These are phyloP conservation scores for Tupaia chinensis DNA, from an alignment of 2,113 vertebrate genomes.

Conservation along the genomic window DNA sequence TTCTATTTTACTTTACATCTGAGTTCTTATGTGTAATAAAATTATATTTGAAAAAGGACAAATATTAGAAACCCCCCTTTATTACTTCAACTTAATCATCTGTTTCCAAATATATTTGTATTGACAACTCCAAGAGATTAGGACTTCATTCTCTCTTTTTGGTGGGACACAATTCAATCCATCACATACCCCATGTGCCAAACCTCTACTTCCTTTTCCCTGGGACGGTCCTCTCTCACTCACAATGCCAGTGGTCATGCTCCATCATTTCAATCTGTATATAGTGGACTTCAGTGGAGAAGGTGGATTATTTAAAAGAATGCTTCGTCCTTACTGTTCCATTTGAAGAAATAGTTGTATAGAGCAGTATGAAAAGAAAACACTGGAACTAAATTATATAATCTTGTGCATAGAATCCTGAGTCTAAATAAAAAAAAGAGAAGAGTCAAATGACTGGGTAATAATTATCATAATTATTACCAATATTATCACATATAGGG, in stretches of 20 bases:
- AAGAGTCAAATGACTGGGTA: conserved; percentile 31
- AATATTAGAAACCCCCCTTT: background rate
- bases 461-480: conserved; percentile 57
- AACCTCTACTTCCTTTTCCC: conserved; percentile 1
- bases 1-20: conserved; percentile 48
- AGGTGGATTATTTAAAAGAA: conserved; percentile 25
- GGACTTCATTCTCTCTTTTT: background rate
- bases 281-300: background rate
- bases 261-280: background rate
- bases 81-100: background rate
- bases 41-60: conserved; percentile 32
- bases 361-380: conserved; percentile 31
- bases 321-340: conserved; percentile 20
- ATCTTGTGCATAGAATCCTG: background rate
- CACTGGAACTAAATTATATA: conserved; percentile 36
- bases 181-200: background rate
- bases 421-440: conserved; percentile 56
- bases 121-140: background rate
- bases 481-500: conserved; percentile 18
- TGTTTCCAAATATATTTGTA: background rate
- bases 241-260: background rate
- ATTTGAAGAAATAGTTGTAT: conserved; percentile 48
- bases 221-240: background rate
- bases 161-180: background rate
- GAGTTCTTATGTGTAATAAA: conserved; percentile 37